Percentiles rank a stretch among this genome's conserved stretches.
phyloP scores from a whole-genome alignment of 1,140 invertebrate genomes.

The Musca domestica region DNA sequence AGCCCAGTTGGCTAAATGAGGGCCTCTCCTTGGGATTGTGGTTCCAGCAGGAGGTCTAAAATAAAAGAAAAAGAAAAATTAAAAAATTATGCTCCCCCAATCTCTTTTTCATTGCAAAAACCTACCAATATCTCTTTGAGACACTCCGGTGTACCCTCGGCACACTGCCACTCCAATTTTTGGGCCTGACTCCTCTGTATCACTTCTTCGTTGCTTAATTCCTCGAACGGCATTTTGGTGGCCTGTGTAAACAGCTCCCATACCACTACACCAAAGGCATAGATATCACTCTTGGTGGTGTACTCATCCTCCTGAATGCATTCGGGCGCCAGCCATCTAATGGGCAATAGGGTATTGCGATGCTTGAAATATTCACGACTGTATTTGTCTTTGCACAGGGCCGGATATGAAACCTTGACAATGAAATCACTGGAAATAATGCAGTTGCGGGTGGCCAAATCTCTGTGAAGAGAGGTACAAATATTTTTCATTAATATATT shows the following conservation, averaged over 20 bases:
- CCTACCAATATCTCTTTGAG: conserved; percentile 64
- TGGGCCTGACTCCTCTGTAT: conserved; percentile 68
- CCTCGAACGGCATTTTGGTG: conserved; percentile 81
- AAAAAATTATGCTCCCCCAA: background rate
- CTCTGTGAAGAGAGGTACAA: conserved; percentile 51
- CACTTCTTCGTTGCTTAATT: conserved; percentile 75
- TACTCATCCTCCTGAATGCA: conserved; percentile 87
- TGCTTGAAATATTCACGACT: conserved; percentile 81
- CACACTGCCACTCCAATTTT: conserved; percentile 64
- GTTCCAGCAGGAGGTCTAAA: conserved; percentile 61
- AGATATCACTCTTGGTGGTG: conserved; percentile 92
- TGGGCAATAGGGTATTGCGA: conserved; percentile 74
- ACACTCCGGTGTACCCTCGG: conserved; percentile 63
- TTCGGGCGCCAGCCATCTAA: conserved; percentile 86
- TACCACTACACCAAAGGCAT: conserved; percentile 83
- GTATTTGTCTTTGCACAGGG: conserved; percentile 80
- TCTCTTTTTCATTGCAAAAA: conserved; percentile 1
- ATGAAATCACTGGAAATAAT: conserved; percentile 78
- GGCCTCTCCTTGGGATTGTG: conserved; percentile 64
- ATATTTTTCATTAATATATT: background rate
- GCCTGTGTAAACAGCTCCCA: conserved; percentile 78
- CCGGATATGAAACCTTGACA: conserved; percentile 80
- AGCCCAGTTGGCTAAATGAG: conserved; percentile 56
- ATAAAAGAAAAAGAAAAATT: conserved; percentile 33
- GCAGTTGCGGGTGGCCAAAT: conserved; percentile 92